Percentiles rank a stretch among this genome's conserved stretches.
phyloP scores from a whole-genome alignment of 92 coral and sea anemone species.

The Paramuricea clavata region DNA sequence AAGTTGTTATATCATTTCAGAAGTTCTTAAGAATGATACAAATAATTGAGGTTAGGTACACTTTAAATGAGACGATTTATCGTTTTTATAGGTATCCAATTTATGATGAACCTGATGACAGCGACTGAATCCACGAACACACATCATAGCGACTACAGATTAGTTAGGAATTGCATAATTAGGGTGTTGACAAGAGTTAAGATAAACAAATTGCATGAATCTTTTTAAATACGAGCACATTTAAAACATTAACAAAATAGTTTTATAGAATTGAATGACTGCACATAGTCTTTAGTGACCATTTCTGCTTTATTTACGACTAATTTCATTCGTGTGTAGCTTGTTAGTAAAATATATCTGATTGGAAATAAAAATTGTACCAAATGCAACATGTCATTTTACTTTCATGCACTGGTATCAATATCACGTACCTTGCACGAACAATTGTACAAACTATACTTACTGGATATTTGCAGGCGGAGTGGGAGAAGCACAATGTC shows the following conservation, averaged over 20 bases:
- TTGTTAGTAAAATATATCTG: background rate
- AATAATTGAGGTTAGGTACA: too few relatives aligned
- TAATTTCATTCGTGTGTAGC: conserved; percentile 18
- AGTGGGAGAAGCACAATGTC: too few relatives aligned
- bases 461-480: too few relatives aligned
- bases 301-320: background rate
- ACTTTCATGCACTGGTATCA: too few relatives aligned
- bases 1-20: too few relatives aligned
- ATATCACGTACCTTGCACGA: too few relatives aligned
- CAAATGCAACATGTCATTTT: too few relatives aligned
- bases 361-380: background rate
- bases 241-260: too few relatives aligned
- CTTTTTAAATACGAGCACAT: too few relatives aligned
- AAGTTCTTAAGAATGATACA: too few relatives aligned
- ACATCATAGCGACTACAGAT: background rate
- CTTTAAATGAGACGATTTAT: background rate
- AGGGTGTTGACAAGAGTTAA: background rate
- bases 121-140: background rate
- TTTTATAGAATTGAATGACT: background rate
- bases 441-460: too few relatives aligned
- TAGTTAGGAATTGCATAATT: too few relatives aligned
- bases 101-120: conserved; percentile 42
- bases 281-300: background rate
- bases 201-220: background rate
- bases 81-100: conserved; percentile 24